A percentile compares a stretch with the other conserved stretches of the same genome.
Evolutionary conservation across 2,797 vertebrate genomes (phyloP).

Genomic region (Takifugu rubripes): DNA sequence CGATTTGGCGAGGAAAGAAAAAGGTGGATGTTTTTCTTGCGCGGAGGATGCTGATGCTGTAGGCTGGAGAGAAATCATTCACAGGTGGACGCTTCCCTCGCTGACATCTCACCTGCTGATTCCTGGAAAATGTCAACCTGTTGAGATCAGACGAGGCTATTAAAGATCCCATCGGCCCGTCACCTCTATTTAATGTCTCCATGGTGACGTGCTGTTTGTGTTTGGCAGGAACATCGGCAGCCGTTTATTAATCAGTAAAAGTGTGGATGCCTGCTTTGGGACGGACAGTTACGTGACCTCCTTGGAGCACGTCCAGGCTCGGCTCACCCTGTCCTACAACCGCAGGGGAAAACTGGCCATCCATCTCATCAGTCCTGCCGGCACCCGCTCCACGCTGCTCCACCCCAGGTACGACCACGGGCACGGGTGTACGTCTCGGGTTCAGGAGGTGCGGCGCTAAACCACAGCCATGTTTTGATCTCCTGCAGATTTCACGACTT

Average conservation of each 20-base stretch:
- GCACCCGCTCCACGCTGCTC: conserved; percentile 91
- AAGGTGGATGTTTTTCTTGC: conserved; percentile 37
- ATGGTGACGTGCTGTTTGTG: conserved; percentile 3
- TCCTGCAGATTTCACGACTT: conserved; percentile 88
- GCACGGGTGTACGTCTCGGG: not conserved
- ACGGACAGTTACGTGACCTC: conserved; percentile 82
- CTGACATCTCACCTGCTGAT: conserved; percentile 21
- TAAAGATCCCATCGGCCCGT: conserved; percentile 12
- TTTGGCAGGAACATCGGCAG: conserved; percentile 88
- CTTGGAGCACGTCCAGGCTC: conserved; percentile 90
- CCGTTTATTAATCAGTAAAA: conserved; percentile 82
- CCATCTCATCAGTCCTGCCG: conserved; percentile 89
- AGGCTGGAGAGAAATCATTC: conserved; percentile 56
- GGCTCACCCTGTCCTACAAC: conserved; percentile 94
- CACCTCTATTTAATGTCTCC: not conserved
- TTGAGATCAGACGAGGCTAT: conserved; percentile 6
- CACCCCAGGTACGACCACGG: conserved; percentile 81
- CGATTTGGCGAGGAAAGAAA: conserved; percentile 51
- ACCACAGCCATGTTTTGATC: conserved; percentile 8
- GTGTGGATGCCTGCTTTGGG: conserved; percentile 83
- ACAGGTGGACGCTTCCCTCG: conserved; percentile 46
- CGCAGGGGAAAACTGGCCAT: conserved; percentile 94
- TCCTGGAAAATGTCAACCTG: conserved; percentile 27
- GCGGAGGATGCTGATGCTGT: conserved; percentile 42
- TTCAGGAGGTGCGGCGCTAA: not conserved